These are phyloP conservation scores for Anthoptus insignis DNA, from an alignment of 2,888 invertebrate genomes.

Conservation along the genomic window DNA sequence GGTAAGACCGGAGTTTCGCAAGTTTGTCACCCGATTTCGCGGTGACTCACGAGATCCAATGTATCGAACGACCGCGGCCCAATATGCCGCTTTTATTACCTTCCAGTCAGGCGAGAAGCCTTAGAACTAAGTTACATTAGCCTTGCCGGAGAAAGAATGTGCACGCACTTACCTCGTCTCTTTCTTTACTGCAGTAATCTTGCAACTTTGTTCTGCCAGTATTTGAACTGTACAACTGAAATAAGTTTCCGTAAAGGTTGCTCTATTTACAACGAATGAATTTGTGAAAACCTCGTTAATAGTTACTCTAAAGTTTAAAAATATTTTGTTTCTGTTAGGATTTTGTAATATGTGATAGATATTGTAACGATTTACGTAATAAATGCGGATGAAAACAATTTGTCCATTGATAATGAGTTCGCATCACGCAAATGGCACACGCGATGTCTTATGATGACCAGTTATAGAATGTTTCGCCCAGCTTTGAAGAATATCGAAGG, in stretches of 20 bases:
- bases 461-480: constrained; percentile 19
- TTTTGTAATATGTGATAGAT: not conserved
- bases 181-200: constrained; percentile 14
- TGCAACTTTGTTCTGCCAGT: not conserved
- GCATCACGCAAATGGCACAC: constrained; percentile 59
- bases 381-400: constrained; percentile 61
- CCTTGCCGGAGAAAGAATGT: constrained; percentile 37
- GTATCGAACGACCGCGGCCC: constrained; percentile 56
- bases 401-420: constrained; percentile 58
- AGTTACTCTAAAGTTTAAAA: not conserved
- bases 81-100: constrained; percentile 68
- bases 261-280: too few species aligned
- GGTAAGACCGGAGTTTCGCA: constrained; percentile 60
- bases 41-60: constrained; percentile 68
- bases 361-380: constrained; percentile 16
- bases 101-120: constrained; percentile 56
- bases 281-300: too few species aligned
- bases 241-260: not conserved
- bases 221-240: not conserved
- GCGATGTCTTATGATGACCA: constrained; percentile 46
- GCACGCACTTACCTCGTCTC: constrained; percentile 28
- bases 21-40: constrained; percentile 62
- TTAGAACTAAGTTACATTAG: constrained; percentile 66
- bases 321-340: too few species aligned
- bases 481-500: constrained; percentile 10